Conservation (phyloP, 2,113 vertebrate genomes). For the Delphinus delphis region DNA sequence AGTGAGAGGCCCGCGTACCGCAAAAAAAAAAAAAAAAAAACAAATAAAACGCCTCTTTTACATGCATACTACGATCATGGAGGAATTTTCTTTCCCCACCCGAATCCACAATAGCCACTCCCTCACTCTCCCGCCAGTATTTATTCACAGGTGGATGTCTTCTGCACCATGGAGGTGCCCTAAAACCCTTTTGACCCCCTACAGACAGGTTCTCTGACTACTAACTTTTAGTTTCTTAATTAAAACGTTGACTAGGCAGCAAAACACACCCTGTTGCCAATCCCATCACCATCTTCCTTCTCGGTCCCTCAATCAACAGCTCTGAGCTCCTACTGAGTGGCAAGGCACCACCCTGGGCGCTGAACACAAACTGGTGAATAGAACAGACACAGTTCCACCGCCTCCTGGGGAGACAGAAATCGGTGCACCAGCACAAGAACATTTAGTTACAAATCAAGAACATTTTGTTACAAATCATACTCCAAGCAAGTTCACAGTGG, state of each 20-base stretch:
- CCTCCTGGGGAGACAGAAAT: not conserved
- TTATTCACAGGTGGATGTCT: not conserved
- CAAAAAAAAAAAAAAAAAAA: not conserved
- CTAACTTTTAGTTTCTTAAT: not conserved
- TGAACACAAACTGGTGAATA: not conserved
- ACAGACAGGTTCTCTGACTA: not conserved
- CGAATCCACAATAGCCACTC: not conserved
- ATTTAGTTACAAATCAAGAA: not conserved
- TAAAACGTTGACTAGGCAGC: not conserved
- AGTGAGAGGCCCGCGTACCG: too few species aligned
- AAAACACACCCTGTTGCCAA: not conserved
- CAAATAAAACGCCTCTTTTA: not conserved
- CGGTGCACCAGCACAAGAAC: not conserved
- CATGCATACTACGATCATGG: fast-evolving
- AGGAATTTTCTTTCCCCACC: not conserved
- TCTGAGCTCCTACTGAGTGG: not conserved
- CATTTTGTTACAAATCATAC: not conserved
- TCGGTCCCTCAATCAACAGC: not conserved
- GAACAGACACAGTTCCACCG: not conserved
- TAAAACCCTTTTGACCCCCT: not conserved
- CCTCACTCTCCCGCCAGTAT: not conserved
- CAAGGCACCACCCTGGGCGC: not conserved
- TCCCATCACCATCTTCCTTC: not conserved
- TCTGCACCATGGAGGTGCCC: not conserved
- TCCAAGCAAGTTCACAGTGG: not conserved